Evolutionary conservation across 2,113 vertebrate genomes (phyloP).

Genomic region (Bagarius yarrelli): DNA sequence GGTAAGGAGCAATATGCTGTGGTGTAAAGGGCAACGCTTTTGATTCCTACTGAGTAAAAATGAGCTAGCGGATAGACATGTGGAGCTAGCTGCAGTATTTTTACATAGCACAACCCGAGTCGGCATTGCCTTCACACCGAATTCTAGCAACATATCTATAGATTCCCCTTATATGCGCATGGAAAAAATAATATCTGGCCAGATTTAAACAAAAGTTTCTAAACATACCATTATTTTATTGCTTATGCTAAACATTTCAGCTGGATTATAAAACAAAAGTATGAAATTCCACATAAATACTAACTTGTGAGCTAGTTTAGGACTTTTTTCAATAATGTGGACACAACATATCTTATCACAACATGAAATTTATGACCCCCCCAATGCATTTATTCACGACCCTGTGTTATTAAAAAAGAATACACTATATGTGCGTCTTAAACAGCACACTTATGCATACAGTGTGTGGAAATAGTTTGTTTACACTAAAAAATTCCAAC

Average conservation of each 20-base stretch:
- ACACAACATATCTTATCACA: background rate
- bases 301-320: background rate
- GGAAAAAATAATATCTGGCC: no score
- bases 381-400: background rate
- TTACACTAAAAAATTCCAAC: no score
- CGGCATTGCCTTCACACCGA: background rate
- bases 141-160: no score
- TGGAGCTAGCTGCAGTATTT: background rate
- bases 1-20: background rate
- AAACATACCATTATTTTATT: no score
- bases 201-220: no score
- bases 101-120: background rate
- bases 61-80: background rate
- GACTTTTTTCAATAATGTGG: background rate
- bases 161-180: no score
- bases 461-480: no score
- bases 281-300: background rate
- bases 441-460: no score
- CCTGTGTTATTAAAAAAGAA: background rate
- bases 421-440: no score
- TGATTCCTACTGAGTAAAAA: background rate
- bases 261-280: background rate
- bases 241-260: background rate
- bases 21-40: background rate
- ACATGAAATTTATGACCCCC: background rate